Conservation (phyloP, 2,888 invertebrate genomes). For the Drosophila engyochracea region DNA sequence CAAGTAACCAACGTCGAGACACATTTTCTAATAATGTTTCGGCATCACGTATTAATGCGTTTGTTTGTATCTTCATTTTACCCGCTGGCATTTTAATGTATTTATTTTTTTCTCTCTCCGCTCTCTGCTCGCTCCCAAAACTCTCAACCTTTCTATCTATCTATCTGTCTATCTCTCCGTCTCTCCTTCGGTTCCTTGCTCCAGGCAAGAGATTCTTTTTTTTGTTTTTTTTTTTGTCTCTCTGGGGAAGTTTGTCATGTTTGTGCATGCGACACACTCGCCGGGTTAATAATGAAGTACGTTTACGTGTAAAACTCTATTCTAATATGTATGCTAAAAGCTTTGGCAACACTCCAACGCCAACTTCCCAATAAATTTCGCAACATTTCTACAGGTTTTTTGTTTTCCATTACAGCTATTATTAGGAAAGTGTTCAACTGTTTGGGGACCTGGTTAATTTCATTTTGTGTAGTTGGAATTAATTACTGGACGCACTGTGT, state of each 20-base stretch:
- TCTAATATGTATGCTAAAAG: constrained; percentile 78
- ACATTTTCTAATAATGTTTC: constrained; percentile 80
- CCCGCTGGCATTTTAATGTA: constrained; percentile 84
- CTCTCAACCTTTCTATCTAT: neutral
- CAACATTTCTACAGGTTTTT: constrained; percentile 12
- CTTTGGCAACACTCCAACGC: constrained; percentile 26
- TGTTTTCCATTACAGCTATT: constrained; percentile 6
- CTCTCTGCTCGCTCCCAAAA: neutral
- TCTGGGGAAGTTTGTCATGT: constrained; percentile 65
- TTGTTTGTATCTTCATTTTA: constrained; percentile 84
- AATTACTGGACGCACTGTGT: constrained; percentile 35
- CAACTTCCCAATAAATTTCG: constrained; percentile 1
- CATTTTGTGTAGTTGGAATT: constrained; percentile 37
- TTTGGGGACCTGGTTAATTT: constrained; percentile 3
- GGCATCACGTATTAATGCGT: constrained; percentile 84
- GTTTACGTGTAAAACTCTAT: constrained; percentile 80
- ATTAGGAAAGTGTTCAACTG: too few species aligned
- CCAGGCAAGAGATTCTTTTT: constrained; percentile 3
- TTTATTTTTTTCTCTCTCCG: constrained; percentile 62
- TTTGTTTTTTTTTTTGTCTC: constrained; percentile 41
- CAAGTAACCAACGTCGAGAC: constrained; percentile 77
- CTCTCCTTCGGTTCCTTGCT: constrained; percentile 5
- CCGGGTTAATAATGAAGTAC: constrained; percentile 77
- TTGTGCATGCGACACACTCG: constrained; percentile 80
- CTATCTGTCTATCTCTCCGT: neutral